Evolutionary conservation across 2,113 vertebrate species (phyloP), one percentile per base, ranked within the genome.

Genomic region (Melanocharis versteri): DNA sequence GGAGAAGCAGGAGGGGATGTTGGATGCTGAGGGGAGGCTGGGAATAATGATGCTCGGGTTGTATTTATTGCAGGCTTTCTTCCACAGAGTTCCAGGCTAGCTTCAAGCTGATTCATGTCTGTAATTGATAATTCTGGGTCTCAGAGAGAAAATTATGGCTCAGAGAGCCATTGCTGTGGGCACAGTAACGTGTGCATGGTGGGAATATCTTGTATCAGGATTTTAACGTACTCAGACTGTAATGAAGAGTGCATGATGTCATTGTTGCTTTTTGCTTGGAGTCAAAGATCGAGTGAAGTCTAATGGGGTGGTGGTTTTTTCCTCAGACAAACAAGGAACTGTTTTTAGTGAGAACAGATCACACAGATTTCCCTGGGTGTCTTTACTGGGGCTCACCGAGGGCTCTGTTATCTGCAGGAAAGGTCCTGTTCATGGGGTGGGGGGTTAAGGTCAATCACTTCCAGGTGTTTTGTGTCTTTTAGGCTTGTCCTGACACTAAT

Each of bases 331-430:
- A 83, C 70, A 88, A 81, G 65, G 35, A 44, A 17, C 44, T 95
- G 88, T 95, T 96, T 96, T 93, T 28, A 54, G 61, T 91, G 89
- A 96, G 94, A 87, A 4, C 65, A 85, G 84, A 69, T 87, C 81
- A 81, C 87, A 57, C 73, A 44, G 42, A n/a, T 90, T 90, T 93
- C 88, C 82, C n/a, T 68, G 58, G 8, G 27, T 72, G 75, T 82
- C 87, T 83, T 72, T 40, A 31, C 33, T 0, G 0, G 33, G 57
- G 70, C 47, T 69, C 69, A 82, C 35, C 0, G 6, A 33, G 64
- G 0, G 6, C 40, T 71, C 54, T 76, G 53, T 80, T 89, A 69
- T 91, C 91, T 87, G 45, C 56, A 79, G 31, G 58, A 61, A 58
- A 90, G 79, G 87, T 91, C 54, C 65, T 45, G 40, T 16, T 84